Conservation (phyloP, 2,888 invertebrate species). For the Oscheius sp. region DNA sequence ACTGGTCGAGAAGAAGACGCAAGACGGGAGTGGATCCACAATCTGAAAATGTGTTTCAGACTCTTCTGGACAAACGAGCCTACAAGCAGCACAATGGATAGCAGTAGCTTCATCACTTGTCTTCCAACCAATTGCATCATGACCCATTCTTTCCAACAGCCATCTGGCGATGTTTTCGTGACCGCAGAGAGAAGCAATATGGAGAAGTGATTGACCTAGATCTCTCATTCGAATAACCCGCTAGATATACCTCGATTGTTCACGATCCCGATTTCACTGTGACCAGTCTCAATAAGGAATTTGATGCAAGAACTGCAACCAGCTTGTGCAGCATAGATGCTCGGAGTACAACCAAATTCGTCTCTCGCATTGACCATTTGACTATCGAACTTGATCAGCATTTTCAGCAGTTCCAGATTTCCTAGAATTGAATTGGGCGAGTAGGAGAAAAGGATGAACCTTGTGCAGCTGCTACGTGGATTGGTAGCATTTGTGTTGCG, state of each 20-base stretch:
- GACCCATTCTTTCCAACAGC: constrained; percentile 54
- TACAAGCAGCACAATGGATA: constrained; percentile 69
- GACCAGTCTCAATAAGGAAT: constrained; percentile 67
- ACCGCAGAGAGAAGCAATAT: constrained; percentile 66
- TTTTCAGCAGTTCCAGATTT: constrained; percentile 67
- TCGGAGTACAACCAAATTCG: constrained; percentile 69
- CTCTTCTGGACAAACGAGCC: constrained; percentile 15
- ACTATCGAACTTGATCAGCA: constrained; percentile 66
- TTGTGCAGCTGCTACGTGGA: constrained; percentile 70
- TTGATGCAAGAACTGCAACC: constrained; percentile 64
- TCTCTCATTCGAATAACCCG: not conserved
- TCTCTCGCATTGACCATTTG: constrained; percentile 64
- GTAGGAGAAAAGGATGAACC: constrained; percentile 40
- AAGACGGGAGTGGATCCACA: constrained; percentile 63
- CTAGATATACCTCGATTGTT: constrained; percentile 49
- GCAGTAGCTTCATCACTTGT: constrained; percentile 67
- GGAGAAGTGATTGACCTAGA: constrained; percentile 68
- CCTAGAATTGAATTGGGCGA: constrained; percentile 44
- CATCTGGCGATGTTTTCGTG: constrained; percentile 63
- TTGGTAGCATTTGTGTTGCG: constrained; percentile 65
- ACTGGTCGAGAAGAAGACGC: constrained; percentile 54
- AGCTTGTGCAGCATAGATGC: constrained; percentile 67
- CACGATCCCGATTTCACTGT: constrained; percentile 59
- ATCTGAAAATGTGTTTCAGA: constrained; percentile 46
- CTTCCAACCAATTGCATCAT: constrained; percentile 59